Base-by-base conservation (phyloP, 2,113 vertebrate genomes). In the Dicentrarchus labrax region DNA sequence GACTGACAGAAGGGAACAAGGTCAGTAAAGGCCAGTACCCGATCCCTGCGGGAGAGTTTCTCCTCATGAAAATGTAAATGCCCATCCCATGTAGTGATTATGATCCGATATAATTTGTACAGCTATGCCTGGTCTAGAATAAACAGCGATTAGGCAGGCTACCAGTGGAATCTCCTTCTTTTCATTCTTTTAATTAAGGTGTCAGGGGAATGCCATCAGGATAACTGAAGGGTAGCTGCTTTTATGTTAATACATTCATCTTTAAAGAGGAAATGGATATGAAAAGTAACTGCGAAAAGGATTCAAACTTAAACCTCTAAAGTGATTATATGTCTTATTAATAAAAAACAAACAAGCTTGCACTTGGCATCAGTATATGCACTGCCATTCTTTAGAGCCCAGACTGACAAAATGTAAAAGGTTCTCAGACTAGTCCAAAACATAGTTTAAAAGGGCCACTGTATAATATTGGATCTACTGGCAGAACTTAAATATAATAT, bases 1-100 rank as follows among this genome's bases (percentile, higher is more conserved):
- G 7, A 68, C 73, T 80, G 76, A 88, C 77, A 82, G 68, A 15
- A 8, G 21, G 57, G 75, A 56, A 66, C 85, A 91, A 91, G 91
- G 89, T 88, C 86, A 76, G 60, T 66, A 24, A 86, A 90, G 89
- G 80, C 51, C 19, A 11, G 21, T 53, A 19, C 59, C 21, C 2
- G 4, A 70, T 78, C 62, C 62, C 83, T 43, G 59, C 7, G 6
- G 72, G 82, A 80, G 8, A 47, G 48, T 47, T 82, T 57, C 47
- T 47, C 48, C 82, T 86, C 78, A 87, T 87, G 75, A 81, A 92
- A 88, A 90, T 91, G 73, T 75, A 86, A 87, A 88, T 77, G 69
- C 47, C 1, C 19, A 36, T 76, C 60, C 59, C 70, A 57, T 83
- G 73, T 76, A 65, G 56, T 74, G 68, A 87, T 84, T 80, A 84